These are phyloP conservation scores for Eupsilia transversa DNA, from an alignment of 2,888 invertebrate genomes.

Conservation along the genomic window DNA sequence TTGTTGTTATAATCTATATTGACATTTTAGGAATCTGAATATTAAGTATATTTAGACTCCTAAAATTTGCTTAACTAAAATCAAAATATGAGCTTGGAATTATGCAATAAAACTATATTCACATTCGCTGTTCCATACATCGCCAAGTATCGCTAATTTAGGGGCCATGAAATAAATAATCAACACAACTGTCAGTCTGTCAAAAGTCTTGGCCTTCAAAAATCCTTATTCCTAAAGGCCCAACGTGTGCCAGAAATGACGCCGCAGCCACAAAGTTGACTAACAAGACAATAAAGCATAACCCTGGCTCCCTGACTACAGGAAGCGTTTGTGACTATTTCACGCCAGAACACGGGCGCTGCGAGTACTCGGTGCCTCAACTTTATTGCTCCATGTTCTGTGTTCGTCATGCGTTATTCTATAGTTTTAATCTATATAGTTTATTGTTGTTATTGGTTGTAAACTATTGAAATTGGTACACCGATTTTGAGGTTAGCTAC, in stretches of 20 bases:
- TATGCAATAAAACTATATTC: not conserved
- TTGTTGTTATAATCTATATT: not conserved
- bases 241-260: constrained; percentile 67
- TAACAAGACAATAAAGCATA: constrained; percentile 84
- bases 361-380: constrained; percentile 30
- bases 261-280: constrained; percentile 76
- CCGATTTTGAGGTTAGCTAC: too few species aligned
- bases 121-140: not conserved
- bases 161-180: not conserved
- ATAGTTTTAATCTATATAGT: constrained; percentile 21
- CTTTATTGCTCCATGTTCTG: constrained; percentile 52
- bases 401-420: constrained; percentile 19
- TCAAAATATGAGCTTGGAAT: not conserved
- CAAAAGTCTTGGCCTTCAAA: not conserved
- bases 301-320: constrained; percentile 74
- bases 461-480: not conserved
- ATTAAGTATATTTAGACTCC: not conserved
- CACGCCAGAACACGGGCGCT: constrained; percentile 70
- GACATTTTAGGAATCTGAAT: not conserved
- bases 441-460: not conserved
- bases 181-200: not conserved
- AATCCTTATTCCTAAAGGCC: constrained; percentile 26
- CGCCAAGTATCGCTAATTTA: not conserved
- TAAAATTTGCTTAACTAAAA: not conserved
- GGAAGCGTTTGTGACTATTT: constrained; percentile 82